These are phyloP conservation scores for Aldrovandia affinis DNA, from an alignment of 2,797 vertebrate genomes.

Conservation along the genomic window DNA sequence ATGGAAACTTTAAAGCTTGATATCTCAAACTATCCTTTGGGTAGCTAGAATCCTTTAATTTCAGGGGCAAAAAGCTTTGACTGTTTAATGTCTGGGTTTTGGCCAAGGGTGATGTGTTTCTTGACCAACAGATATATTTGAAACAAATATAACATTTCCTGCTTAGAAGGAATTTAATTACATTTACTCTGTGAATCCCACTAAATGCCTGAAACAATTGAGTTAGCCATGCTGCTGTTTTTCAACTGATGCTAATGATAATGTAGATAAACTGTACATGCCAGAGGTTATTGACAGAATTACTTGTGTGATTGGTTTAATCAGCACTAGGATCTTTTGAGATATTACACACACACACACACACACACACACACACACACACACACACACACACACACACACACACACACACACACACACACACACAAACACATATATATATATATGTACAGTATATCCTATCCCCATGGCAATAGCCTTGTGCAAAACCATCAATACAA, in stretches of 20 bases:
- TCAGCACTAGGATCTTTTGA: slow-evolving; percentile 7
- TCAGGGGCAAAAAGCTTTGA: not conserved
- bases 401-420: too few relatives aligned
- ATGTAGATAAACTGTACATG: slow-evolving; percentile 1
- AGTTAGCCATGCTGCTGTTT: slow-evolving; percentile 11
- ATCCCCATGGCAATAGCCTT: not conserved
- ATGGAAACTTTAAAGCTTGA: not conserved
- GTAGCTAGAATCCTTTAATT: not conserved
- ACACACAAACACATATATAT: too few relatives aligned
- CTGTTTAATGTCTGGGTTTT: not conserved
- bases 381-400: too few relatives aligned
- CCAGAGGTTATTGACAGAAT: not conserved
- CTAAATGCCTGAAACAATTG: slow-evolving; percentile 15
- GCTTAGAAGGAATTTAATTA: slow-evolving; percentile 7
- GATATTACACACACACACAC: too few relatives aligned
- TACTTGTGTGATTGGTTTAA: not conserved
- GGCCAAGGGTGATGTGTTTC: not conserved
- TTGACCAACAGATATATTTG: not conserved
- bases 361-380: too few relatives aligned
- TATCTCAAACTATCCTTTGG: not conserved
- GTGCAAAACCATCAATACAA: not conserved
- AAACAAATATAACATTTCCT: slow-evolving; percentile 22
- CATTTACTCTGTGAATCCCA: not conserved
- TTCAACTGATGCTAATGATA: not conserved
- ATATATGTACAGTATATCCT: too few relatives aligned